phyloP scores from a whole-genome alignment of 2,113 vertebrate species.

The Lagopus leucura region DNA sequence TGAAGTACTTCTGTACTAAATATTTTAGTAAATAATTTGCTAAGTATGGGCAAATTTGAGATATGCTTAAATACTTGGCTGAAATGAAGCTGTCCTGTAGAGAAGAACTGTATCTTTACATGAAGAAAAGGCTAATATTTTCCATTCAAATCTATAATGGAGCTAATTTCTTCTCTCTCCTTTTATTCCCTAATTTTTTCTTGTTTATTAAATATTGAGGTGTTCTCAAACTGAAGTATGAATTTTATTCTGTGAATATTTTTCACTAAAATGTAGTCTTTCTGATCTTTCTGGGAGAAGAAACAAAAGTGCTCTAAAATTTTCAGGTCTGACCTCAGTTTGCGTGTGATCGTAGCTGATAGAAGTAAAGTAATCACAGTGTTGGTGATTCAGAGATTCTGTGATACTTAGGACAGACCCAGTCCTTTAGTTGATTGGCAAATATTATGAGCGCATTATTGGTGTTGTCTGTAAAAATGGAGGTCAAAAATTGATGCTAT shows the following conservation, averaged over 20 bases:
- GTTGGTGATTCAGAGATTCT: too few species aligned
- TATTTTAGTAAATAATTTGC: background rate
- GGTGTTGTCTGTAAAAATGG: slow-evolving; percentile 52
- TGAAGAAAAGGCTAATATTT: background rate
- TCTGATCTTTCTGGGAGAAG: background rate
- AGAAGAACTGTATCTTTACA: background rate
- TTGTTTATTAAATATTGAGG: background rate
- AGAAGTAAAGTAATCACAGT: slow-evolving; percentile 1
- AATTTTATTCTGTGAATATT: background rate
- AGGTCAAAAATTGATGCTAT: slow-evolving; percentile 56
- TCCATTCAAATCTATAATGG: background rate
- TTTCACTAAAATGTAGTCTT: background rate
- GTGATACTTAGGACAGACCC: background rate
- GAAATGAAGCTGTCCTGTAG: background rate
- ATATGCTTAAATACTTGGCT: background rate
- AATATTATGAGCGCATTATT: slow-evolving; percentile 29
- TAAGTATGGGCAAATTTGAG: background rate
- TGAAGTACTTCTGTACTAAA: background rate
- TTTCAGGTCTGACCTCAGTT: slow-evolving; percentile 8
- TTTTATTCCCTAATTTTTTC: background rate
- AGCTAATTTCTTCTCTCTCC: background rate
- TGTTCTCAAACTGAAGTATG: background rate
- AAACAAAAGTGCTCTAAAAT: background rate
- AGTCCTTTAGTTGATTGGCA: slow-evolving; percentile 56
- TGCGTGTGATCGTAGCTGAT: slow-evolving; percentile 52